phyloP scores from a whole-genome alignment of 2,797 vertebrate species.

The Acridotheres tristis region DNA sequence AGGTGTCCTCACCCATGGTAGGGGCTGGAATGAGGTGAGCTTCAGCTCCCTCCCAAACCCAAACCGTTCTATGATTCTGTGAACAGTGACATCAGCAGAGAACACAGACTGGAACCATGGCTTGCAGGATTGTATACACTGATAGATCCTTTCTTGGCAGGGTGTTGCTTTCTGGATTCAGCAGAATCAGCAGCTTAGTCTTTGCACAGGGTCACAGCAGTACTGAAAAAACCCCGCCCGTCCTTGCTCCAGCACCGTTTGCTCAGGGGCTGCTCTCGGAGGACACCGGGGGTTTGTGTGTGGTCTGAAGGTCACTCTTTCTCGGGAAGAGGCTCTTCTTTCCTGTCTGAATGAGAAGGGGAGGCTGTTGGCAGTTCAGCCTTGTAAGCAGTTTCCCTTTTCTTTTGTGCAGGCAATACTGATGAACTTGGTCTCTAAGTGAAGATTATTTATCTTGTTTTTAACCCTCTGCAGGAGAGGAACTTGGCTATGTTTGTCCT shows the following conservation, averaged over 20 bases:
- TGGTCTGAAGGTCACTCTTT: slow-evolving; percentile 65
- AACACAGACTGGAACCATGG: neutral
- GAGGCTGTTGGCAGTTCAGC: slow-evolving; percentile 40
- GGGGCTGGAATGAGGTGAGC: neutral
- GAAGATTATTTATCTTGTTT: slow-evolving; percentile 2
- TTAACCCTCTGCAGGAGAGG: neutral
- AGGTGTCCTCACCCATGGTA: neutral
- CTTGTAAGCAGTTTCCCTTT: slow-evolving; percentile 54
- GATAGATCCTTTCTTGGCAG: neutral
- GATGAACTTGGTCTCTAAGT: slow-evolving; percentile 27
- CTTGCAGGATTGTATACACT: neutral
- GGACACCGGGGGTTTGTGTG: neutral
- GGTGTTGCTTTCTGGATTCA: neutral
- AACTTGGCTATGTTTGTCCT: neutral
- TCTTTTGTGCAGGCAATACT: slow-evolving; percentile 44
- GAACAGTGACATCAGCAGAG: neutral
- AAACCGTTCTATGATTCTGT: neutral
- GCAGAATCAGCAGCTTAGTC: neutral
- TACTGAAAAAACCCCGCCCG: neutral
- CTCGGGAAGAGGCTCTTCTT: slow-evolving; percentile 12
- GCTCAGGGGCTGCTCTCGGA: slow-evolving; percentile 5
- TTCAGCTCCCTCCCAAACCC: neutral
- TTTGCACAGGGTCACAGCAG: neutral
- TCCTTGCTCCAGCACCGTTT: neutral
- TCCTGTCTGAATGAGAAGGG: slow-evolving; percentile 16